Base-by-base conservation (phyloP, 64 coral and sea anemone species). In the Platygyra sinensis region DNA sequence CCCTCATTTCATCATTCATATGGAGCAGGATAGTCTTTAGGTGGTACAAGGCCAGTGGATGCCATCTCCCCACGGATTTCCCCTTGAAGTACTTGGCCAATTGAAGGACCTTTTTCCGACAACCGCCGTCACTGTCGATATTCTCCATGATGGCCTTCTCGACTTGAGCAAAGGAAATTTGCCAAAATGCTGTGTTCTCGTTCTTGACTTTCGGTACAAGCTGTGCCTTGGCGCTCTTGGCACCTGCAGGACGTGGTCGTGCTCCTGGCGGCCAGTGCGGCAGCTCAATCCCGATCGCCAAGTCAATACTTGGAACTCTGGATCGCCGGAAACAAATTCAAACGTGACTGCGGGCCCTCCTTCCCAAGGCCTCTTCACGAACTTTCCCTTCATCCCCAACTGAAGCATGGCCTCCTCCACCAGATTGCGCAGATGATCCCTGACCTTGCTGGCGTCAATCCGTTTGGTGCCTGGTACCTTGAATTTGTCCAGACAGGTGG, bases 51-150 rank as follows among this genome's bases (percentile, higher is more conserved):
- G 62, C 62, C 33, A 86, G 29, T 31, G 82, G 82, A 69, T 69
- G 46, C 82, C 82, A 86, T 29, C 22, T 20, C 69, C 4, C 61
- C 17, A 22, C 2, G 17, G 77, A 54, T 57, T 52, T 72, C 14
- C 60, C 24, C 77, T 73, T 81, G 39, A 90, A 90, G 31, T 90
- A 77, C 64, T 90, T 90, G 0, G 77, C 88, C 61, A 90, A 77
- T 33, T 90, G 88, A 6, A 90, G 88, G 29, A 90, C 88, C 20
- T 90, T 73, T 27, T 55, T 81, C 36, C 77, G 60, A 38, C 88
- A 90, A 5, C 88, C 88, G 2, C 88, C 88, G 74, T 81, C 77
- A 0, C 25, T 3, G 24, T 90, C 88, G 20, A 90, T 90, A 8
- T 49, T 10, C 18, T 80, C 7, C n/a, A 90, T 69, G 36, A 90